Base-by-base conservation (phyloP, 2,797 vertebrate genomes). In the Karalla daura region DNA sequence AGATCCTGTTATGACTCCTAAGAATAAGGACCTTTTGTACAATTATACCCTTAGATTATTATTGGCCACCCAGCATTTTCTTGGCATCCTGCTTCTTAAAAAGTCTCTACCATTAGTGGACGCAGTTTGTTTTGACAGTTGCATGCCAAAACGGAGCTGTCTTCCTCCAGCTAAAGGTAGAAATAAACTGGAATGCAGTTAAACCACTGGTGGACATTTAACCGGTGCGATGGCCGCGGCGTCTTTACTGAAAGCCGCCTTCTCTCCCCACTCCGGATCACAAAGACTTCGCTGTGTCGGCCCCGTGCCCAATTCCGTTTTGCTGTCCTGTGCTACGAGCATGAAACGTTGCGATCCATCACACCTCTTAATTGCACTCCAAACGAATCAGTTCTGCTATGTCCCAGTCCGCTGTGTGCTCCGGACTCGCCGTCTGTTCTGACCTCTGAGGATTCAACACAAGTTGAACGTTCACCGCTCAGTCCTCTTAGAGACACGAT, bases 131-230 rank as follows among this genome's bases (percentile, higher is more conserved):
- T 53, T 49, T 6, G 9, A 18, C 14, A 21, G 2, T 12, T 61
- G 28, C 39, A 45, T 50, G 13, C 3, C 5, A 28, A 12, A 25
- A 28, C 40, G 7, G 27, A 25, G 37, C 33, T 20, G 15, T 30
- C n/a, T 28, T 70, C 27, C 9, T 4, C 45, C 7, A 33, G 18
- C 32, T 51, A 10, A 40, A 56, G 9, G 21, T 46, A 45, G 33
- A 15, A n/a, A 13, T 20, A n/a, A 15, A 20, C 3, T 27, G n/a
- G 23, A 27, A 60, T 54, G 44, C 43, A 47, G 7, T 18, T 35
- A 27, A 68, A 35, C 33, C 39, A 30, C 15, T 52, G 45, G 25
- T 58, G 40, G n/a, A 61, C 15, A 33, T 53, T 51, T 3, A 44
- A 33, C 23, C 53, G 8, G 2, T 41, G 4, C 59, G 8, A 1